Base-by-base conservation (phyloP, 2,797 vertebrate species). In the Semaprochilodus insignis region DNA sequence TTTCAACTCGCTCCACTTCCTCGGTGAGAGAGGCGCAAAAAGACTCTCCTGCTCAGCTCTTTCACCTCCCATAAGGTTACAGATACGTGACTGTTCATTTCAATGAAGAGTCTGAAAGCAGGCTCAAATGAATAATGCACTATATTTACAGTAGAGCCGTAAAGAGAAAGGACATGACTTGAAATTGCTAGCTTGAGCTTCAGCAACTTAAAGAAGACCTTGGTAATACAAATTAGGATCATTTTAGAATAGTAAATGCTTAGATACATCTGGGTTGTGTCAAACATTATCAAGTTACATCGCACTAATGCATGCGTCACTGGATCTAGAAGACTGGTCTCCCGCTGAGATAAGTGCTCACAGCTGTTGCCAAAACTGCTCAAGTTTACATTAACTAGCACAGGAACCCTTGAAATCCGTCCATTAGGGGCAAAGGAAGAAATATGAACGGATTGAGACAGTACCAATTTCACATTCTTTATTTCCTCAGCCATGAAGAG, bases 401-500 rank as follows among this genome's bases (percentile, higher is more conserved):
- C 6, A 72, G 13, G 70, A 72, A 13, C 13, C 40, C 70, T 54
- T 27, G 4, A 15, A 72, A 25, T 52, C 44, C 27, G 48, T 17
- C 6, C 23, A 52, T 48, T 23, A 71, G 5, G 44, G 23, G 13
- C 44, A 23, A 51, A 27, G 27, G 1, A 51, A 15, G 21, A 34
- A 19, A 66, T 6, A 34, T 65, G 65, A 48, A 70, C 21, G 11
- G 44, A 44, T 23, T n/a, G 21, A 70, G 40, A 13, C 40, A 70
- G 34, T 21, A 7, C n/a, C 17, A 1, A 31, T 31, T 17, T 67
- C 31, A 67, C 40, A 48, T 48, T 70, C 48, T 80, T 14, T 31
- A 19, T 10, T 76, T 48, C 70, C 88, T 85, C 86, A 96, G 95
- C 90, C 84, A 96, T 96, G 96, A 96, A 95, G 90, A 95, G 94